Conservation (phyloP, 2,888 invertebrate species). For the Lobophora halterata region DNA sequence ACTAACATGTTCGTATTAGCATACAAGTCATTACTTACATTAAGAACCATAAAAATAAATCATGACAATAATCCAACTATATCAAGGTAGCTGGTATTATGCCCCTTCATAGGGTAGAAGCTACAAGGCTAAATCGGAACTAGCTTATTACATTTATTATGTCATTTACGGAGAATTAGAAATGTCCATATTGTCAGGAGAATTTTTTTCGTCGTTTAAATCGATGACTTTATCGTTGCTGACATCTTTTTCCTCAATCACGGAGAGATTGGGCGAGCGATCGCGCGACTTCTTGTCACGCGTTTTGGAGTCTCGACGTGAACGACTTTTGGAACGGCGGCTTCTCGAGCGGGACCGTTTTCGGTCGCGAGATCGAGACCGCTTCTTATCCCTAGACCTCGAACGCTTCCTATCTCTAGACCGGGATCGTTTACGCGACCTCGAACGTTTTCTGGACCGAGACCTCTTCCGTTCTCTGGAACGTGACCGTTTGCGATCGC, state of each 20-base stretch:
- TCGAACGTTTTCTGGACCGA: conserved; percentile 79
- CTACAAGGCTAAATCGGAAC: too few species aligned
- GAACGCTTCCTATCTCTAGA: conserved; percentile 74
- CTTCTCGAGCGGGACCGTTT: conserved; percentile 68
- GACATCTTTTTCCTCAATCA: conserved; percentile 52
- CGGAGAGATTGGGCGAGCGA: conserved; percentile 53
- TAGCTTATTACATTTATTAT: conserved; percentile 7
- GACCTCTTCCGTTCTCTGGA: conserved; percentile 81
- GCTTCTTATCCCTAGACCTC: conserved; percentile 68
- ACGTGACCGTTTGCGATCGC: conserved; percentile 67
- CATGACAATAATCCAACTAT: too few species aligned
- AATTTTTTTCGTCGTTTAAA: conserved; percentile 78
- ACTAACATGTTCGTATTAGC: too few species aligned
- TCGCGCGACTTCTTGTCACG: conserved; percentile 67
- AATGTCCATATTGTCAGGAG: conserved; percentile 89
- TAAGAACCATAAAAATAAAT: too few species aligned
- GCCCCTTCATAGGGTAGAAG: too few species aligned
- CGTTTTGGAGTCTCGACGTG: conserved; percentile 66
- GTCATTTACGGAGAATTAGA: conserved; percentile 85
- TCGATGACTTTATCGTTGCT: conserved; percentile 49
- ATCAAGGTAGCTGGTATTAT: too few species aligned
- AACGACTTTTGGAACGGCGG: conserved; percentile 66
- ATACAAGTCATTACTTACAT: too few species aligned
- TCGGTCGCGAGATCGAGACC: conserved; percentile 66
- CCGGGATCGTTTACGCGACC: conserved; percentile 72